Evolutionary conservation across 2,888 invertebrate species (phyloP), one percentile per base, ranked within the genome.

Genomic region (Eledona agricola): DNA sequence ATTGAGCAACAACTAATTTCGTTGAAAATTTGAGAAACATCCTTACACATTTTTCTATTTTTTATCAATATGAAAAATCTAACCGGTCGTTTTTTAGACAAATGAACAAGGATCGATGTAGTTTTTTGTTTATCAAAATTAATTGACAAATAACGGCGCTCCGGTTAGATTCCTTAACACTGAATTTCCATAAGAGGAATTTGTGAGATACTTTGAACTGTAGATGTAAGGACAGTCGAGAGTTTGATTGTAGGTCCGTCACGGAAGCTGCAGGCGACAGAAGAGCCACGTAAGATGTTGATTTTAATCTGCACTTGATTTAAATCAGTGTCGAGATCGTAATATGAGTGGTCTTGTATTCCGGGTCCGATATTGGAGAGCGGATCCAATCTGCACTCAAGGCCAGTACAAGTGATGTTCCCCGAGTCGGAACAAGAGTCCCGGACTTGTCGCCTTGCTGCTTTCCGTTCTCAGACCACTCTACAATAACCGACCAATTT

Each of bases 281-380:
- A 38, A 32, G 34, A 29, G 42, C 29, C 25, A 46, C 26, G 25
- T 37, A 47, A 47, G 47, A 47, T 10, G 28, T 10, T 28, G 35
- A 35, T 51, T 34, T 32, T 64, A 65, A 65, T 65, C 62, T 64
- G 60, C 63, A 64, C 65, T 64, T 59, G 62, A 62, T 61, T 57
- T 60, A 60, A 61, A 51, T 60, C 59, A 64, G 63, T 61, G 43
- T 52, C 47, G 28, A 29, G 47, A 28, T 29, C 28, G 51, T 51
- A 51, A 51, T 51, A 51, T 51, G 51, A 51, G 51, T 51, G 51
- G 38, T 22, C 28, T 26, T 32, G 42, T 28, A 42, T 43, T 51
- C 43, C 28, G 42, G 46, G 51, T 22, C 53, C 53, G 35, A 50
- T 51, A 57, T 58, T 55, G 52, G 43, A 52, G 58, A 45, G 52